Base-by-base conservation (phyloP, 2,888 invertebrate genomes). In the Agrotis segetum region DNA sequence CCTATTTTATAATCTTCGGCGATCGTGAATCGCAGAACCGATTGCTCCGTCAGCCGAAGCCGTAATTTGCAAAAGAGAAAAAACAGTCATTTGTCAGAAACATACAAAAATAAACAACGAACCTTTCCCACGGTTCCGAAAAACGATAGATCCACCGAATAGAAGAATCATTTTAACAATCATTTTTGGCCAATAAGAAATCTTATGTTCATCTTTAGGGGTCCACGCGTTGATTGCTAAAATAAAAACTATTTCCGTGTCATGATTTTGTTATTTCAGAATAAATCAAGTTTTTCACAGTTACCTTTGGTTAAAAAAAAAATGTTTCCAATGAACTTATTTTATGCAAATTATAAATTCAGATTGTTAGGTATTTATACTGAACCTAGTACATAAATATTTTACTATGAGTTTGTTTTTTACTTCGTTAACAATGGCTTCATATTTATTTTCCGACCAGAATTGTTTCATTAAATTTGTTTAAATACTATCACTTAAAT, bases 61-160 rank as follows among this genome's bases (percentile, higher is more conserved):
- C 68, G 86, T 85, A 84, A 89, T 91, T 91, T 90, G 90, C 90
- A 89, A 91, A 92, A 92, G 89, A 91, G 83, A 85, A 82, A 92
- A 92, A 91, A 90, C 85, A 82, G 86, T 83, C 85, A 88, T 85
- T 87, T 84, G 85, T 89, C 85, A 85, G 85, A 88, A 89, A 88
- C 84, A 83, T 71, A 84, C 82, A 85, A 83, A 90, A 90, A 90
- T 90, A 88, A 87, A 89, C 87, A 86, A 84, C 72, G 77, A 77
- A 74, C 82, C 87, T 90, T 94, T 94, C 94, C 93, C 93, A 94
- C 94, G 93, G 90, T 87, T 88, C 84, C 81, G 74, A 85, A 84
- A 84, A 86, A 79, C 83, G 82, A 84, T 85, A 83, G 83, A 84
- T 84, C 77, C 76, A 79, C 81, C 83, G 82, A 82, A 84, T 70